Evolutionary conservation across 2,888 invertebrate genomes (phyloP).

Genomic region (Oxytorus armatus): DNA sequence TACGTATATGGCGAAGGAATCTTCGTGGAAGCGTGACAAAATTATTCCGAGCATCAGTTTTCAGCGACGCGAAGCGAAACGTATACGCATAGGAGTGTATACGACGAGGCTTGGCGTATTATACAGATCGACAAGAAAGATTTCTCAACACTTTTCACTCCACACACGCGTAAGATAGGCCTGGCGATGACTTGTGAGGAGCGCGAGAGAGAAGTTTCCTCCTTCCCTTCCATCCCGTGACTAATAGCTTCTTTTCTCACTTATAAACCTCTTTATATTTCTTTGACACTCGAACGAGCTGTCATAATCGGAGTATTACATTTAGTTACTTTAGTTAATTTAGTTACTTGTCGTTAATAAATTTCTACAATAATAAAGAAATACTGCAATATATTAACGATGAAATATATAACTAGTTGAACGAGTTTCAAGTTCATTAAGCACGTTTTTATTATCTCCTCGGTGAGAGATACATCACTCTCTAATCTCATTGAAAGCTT

Average conservation of each 20-base stretch:
- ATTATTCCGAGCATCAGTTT: conserved; percentile 55
- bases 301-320: conserved; percentile 14
- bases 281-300: conserved; percentile 18
- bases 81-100: not conserved
- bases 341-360: conserved; percentile 1
- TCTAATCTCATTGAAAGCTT: too few relatives aligned
- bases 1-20: conserved; percentile 25
- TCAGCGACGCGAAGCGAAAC: conserved; percentile 41
- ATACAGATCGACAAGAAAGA: conserved; percentile 57
- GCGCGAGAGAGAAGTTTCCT: conserved; percentile 36
- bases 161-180: conserved; percentile 19
- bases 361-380: not conserved
- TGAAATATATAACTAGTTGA: not conserved
- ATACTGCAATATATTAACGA: not conserved
- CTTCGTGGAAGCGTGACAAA: conserved; percentile 58
- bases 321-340: too few relatives aligned
- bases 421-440: not conserved
- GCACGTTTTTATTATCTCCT: not conserved
- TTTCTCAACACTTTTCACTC: conserved; percentile 58
- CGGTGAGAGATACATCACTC: too few relatives aligned
- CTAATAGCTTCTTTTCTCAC: conserved; percentile 55
- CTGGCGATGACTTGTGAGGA: conserved; percentile 46
- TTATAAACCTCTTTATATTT: not conserved
- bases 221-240: conserved; percentile 40
- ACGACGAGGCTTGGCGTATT: conserved; percentile 8